Base-by-base conservation (phyloP, 1,140 invertebrate genomes). In the Nylanderia fulva region DNA sequence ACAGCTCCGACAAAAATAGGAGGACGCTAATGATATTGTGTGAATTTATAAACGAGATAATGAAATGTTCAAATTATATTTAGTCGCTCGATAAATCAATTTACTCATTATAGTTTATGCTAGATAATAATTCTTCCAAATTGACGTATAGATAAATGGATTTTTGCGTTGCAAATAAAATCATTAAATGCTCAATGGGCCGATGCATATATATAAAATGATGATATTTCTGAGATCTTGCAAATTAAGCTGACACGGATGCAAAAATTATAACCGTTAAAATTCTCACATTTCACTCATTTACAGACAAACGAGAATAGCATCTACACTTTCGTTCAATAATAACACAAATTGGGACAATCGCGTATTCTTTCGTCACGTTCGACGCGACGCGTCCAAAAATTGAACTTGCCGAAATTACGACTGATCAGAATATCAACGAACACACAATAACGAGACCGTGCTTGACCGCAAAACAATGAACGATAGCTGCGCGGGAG, bases 381-480 rank as follows among this genome's bases (percentile, higher is more conserved):
- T 72, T 8, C 15, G n/a, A n/a, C 64, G 4, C 27, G 8, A 18
- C 33, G 36, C 15, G 15, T 45, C 52, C 52, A 24, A 60, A 58
- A 82, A 82, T 71, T 42, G 24, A 82, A 29, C 24, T 29, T 27
- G 36, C 15, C 64, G 24, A 60, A 82, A 82, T 82, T 82, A 58
- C 42, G 8, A 33, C 54, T 13, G 64, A 45, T 72, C 27, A 33
- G 54, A 71, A 71, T 58, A 82, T n/a, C 29, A 27, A 27, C 8
- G 52, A 82, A 33, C 29, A 33, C 29, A 82, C 58, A 71, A 80
- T 80, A 56, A 80, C 45, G 64, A n/a, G n/a, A 80, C n/a, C 52
- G 21, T 52, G 48, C 48, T 71, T 42, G 48, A 71, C 48, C 64
- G 21, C 52, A 39, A 80, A 82, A 52, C 36, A 72, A 54, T 48